Percentiles rank a stretch among this genome's conserved stretches.
These are phyloP conservation scores for Pelochelys cantorii DNA, from an alignment of 2,797 vertebrate species.

Conservation along the genomic window DNA sequence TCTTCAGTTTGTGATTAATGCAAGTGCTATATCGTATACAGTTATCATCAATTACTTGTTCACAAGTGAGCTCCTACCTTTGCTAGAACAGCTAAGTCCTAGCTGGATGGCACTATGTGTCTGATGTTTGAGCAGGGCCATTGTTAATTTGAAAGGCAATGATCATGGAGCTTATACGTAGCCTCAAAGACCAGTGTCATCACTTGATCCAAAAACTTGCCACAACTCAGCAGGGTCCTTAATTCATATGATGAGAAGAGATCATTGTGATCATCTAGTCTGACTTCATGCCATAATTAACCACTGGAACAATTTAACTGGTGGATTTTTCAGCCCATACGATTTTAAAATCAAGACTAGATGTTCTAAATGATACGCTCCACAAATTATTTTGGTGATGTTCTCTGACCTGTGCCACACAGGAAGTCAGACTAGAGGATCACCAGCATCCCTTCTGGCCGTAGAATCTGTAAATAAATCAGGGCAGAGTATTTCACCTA, in stretches of 20 bases:
- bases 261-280: too few species aligned
- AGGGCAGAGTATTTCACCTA: too few species aligned
- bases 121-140: not conserved
- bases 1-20: not conserved
- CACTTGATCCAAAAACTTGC: not conserved
- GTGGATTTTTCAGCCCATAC: too few species aligned
- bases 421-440: too few species aligned
- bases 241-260: not conserved
- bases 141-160: accelerated
- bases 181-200: not conserved
- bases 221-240: accelerated
- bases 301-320: too few species aligned
- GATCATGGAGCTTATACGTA: not conserved
- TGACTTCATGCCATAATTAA: too few species aligned
- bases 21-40: not conserved
- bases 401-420: too few species aligned
- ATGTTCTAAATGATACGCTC: too few species aligned
- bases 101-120: not conserved
- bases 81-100: not conserved
- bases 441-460: too few species aligned
- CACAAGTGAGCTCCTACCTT: not conserved
- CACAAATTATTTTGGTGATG: too few species aligned
- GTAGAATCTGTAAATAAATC: too few species aligned
- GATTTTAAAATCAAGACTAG: too few species aligned
- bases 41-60: not conserved